Conservation (phyloP, 2,113 vertebrate species). For the Saccopteryx bilineata region DNA sequence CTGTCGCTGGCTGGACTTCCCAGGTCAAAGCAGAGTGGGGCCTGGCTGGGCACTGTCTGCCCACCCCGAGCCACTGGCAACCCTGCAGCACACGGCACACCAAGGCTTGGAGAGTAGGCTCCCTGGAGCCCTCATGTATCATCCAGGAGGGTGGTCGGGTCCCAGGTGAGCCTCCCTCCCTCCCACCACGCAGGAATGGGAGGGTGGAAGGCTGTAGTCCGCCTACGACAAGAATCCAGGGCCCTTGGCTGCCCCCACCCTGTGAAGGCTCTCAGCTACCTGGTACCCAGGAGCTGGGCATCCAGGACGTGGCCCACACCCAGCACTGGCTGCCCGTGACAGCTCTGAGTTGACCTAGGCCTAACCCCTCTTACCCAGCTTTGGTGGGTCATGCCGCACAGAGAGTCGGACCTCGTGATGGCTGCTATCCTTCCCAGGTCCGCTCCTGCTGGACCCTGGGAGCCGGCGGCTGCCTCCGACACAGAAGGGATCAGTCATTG, state of each 20-base stretch:
- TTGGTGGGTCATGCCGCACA: conserved; percentile 87
- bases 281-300: background rate
- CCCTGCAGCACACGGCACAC: conserved; percentile 42
- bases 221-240: background rate
- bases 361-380: conserved; percentile 90
- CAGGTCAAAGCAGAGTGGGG: conserved; percentile 82
- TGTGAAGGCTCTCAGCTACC: background rate
- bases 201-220: background rate
- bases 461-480: conserved; percentile 92
- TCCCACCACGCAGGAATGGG: accelerated
- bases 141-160: background rate
- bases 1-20: conserved; percentile 91
- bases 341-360: background rate
- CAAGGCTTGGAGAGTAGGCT: background rate
- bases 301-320: background rate
- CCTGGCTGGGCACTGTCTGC: conserved; percentile 71
- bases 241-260: background rate
- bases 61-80: conserved; percentile 68
- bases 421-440: conserved; percentile 90
- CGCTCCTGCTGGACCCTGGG: conserved; percentile 89
- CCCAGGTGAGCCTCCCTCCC: no score
- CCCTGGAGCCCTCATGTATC: no score
- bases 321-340: background rate
- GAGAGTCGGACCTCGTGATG: conserved; percentile 89
- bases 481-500: conserved; percentile 94